phyloP scores from a whole-genome alignment of 2,797 vertebrate species.

The Lepus oiostolus region DNA sequence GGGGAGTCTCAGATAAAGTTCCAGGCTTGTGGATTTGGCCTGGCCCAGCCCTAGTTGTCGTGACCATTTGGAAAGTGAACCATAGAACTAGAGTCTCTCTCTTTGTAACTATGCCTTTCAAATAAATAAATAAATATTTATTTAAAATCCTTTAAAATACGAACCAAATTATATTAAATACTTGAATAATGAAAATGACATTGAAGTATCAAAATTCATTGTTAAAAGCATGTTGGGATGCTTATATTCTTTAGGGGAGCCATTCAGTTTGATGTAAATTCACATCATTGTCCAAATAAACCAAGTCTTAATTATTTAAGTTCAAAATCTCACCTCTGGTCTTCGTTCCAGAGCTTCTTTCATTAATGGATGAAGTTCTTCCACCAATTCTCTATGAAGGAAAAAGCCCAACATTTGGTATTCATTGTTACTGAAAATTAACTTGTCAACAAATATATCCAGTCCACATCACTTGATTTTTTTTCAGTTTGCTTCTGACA shows the following conservation, averaged over 20 bases:
- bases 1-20: too few relatives aligned
- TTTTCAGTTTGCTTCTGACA: neutral
- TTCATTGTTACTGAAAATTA: constrained; percentile 2
- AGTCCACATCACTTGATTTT: neutral
- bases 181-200: constrained; percentile 2
- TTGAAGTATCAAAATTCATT: neutral
- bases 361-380: constrained; percentile 98
- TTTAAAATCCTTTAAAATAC: constrained; percentile 34
- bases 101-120: too few relatives aligned
- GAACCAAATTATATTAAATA: neutral
- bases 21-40: too few relatives aligned
- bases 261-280: constrained; percentile 40
- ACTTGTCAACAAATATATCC: neutral
- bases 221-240: neutral
- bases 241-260: constrained; percentile 12
- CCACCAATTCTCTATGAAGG: constrained; percentile 94
- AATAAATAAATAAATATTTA: too few relatives aligned
- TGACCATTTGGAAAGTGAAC: too few relatives aligned
- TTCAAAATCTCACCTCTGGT: constrained; percentile 95
- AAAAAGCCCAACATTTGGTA: constrained; percentile 39
- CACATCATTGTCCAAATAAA: constrained; percentile 32
- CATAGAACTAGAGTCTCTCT: too few relatives aligned
- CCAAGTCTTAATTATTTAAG: constrained; percentile 63
- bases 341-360: constrained; percentile 98
- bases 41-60: too few relatives aligned